Base-by-base conservation (phyloP, 1,140 invertebrate species). In the Drosophila tropicalis region DNA sequence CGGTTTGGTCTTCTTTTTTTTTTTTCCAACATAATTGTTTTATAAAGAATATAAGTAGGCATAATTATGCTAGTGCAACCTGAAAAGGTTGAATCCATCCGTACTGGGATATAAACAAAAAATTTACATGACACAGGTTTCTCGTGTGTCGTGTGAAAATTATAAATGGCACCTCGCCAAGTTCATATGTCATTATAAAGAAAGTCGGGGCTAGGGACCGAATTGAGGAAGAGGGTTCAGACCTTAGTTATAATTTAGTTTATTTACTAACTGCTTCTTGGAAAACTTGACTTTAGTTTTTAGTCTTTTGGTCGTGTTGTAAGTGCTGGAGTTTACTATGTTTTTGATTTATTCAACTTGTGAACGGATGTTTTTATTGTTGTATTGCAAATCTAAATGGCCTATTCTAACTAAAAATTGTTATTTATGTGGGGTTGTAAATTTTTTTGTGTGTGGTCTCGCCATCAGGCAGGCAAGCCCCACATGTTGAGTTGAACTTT, bases 41-140 rank as follows among this genome's bases (percentile, higher is more conserved):
- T 83, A 89, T 89, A 89, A 84, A 89, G 84, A 87, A 87, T 81
- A 84, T 89, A 80, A 84, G 89, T 87, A 87, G 89, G 84, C 70
- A 71, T 41, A 77, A 76, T 60, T 80, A 69, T 72, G 60, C 84
- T 87, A 84, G 84, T 77, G 84, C 84, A 87, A 87, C 54, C 58
- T 64, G 9, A 29, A 67, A 66, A 61, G 51, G 57, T 34, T 62
- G 66, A 4, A 5, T 51, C 17, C 44, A 5, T 51, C 17, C 19
- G 44, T 22, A 22, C 44, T 51, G 19, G 44, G 44, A 51, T 22
- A 51, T 22, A 51, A 51, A 51, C 17, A 55, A 72, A 5, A 29
- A 62, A 72, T 72, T 72, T 72, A 72, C 70, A 72, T 72, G 70
- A 67, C 70, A 72, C 65, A 70, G 60, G 56, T 51, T 72, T 51